Evolutionary conservation across 2,797 vertebrate genomes (phyloP).

Genomic region (Champsocephalus gunnari): DNA sequence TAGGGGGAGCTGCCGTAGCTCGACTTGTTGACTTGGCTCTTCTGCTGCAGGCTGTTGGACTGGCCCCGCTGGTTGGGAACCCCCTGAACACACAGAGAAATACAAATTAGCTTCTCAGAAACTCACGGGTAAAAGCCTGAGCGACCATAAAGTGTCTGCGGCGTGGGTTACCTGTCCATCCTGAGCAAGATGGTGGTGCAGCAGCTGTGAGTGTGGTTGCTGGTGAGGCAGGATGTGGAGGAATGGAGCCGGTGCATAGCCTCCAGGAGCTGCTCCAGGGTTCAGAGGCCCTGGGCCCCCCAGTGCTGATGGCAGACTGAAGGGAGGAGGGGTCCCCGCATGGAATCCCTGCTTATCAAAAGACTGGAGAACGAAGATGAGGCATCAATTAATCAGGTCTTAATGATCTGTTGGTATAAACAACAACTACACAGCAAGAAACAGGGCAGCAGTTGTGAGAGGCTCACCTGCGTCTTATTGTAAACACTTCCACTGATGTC

Average conservation of each 20-base stretch:
- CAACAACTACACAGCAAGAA: background rate
- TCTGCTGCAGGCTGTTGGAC: constrained; percentile 95
- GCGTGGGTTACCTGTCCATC: constrained; percentile 90
- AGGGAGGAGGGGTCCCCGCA: constrained; percentile 93
- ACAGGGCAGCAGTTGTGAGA: background rate
- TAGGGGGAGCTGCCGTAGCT: constrained; percentile 94
- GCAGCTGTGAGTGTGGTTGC: constrained; percentile 96
- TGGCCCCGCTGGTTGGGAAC: constrained; percentile 92
- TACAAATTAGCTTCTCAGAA: background rate
- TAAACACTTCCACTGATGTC: constrained; percentile 97
- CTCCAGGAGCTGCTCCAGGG: constrained; percentile 89
- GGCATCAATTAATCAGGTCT: background rate
- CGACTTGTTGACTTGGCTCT: constrained; percentile 97
- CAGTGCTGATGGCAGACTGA: constrained; percentile 94
- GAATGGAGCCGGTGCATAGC: constrained; percentile 93
- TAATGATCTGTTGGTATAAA: background rate
- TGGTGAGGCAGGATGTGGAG: constrained; percentile 97
- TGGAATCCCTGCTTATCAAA: constrained; percentile 99
- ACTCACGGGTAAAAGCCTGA: background rate
- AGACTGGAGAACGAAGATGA: constrained; percentile 78
- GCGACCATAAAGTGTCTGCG: too few species aligned
- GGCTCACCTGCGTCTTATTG: constrained; percentile 95
- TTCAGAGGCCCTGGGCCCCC: constrained; percentile 93
- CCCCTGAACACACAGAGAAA: constrained; percentile 77
- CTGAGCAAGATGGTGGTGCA: constrained; percentile 96